These are phyloP conservation scores for Corapipo altera DNA, from an alignment of 2,113 vertebrate genomes.

Conservation along the genomic window DNA sequence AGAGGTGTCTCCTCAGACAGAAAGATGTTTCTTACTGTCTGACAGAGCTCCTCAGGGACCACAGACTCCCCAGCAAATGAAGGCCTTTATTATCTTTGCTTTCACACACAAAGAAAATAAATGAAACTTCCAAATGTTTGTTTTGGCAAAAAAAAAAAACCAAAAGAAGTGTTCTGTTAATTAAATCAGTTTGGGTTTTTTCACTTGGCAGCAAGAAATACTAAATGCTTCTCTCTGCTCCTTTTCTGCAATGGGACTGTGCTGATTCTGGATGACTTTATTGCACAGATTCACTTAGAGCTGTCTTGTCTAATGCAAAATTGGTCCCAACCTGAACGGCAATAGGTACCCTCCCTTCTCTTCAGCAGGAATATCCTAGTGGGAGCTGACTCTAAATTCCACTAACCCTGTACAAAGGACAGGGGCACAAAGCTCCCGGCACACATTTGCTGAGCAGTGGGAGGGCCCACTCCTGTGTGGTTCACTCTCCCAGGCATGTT, in stretches of 20 bases:
- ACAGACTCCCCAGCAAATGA: background rate
- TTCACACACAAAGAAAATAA: background rate
- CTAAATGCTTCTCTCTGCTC: background rate
- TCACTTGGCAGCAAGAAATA: background rate
- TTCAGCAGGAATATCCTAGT: background rate
- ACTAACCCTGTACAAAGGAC: too few relatives aligned
- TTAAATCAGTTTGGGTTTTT: background rate
- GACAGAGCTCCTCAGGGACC: background rate
- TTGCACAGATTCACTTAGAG: background rate
- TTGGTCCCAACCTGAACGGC: background rate
- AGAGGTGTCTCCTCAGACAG: background rate
- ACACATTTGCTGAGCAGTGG: accelerated
- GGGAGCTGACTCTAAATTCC: background rate
- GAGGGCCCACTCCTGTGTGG: accelerated
- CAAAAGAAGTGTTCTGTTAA: background rate
- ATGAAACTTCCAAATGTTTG: background rate
- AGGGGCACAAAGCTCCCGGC: background rate
- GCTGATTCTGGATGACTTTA: background rate
- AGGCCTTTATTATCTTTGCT: background rate
- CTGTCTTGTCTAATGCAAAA: background rate
- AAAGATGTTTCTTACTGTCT: background rate
- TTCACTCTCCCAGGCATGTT: background rate
- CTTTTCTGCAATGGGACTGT: background rate
- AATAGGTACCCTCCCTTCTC: background rate
- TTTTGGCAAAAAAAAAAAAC: background rate